These are phyloP conservation scores for Lophura swinhoii DNA, from an alignment of 2,797 vertebrate genomes.

Conservation along the genomic window DNA sequence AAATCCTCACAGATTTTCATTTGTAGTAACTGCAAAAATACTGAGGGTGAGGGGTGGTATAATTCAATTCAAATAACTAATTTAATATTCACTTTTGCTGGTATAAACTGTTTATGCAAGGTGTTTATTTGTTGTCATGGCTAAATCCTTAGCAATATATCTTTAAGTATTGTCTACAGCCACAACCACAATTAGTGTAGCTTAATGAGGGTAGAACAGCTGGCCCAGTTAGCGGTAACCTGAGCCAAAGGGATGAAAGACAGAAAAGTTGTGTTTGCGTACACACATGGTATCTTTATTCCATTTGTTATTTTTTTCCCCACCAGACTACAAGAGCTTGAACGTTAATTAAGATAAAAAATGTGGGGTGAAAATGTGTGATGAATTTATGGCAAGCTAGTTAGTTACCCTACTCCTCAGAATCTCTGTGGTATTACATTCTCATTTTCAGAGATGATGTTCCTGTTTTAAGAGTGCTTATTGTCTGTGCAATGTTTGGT, in stretches of 20 bases:
- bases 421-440: neutral
- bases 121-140: neutral
- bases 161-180: neutral
- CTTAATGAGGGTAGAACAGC: neutral
- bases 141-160: neutral
- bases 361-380: rapidly evolving
- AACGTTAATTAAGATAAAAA: neutral
- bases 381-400: neutral
- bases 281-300: neutral
- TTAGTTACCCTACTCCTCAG: neutral
- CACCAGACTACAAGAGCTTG: neutral
- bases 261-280: neutral
- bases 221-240: neutral
- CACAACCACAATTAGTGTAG: neutral
- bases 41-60: neutral
- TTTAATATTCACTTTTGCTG: neutral
- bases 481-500: neutral
- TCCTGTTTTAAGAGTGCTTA: neutral
- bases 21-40: neutral
- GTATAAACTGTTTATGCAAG: neutral
- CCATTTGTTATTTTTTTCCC: neutral
- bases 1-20: neutral
- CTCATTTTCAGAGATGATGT: neutral
- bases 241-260: neutral
- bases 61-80: neutral